Conservation (phyloP, 1,140 invertebrate species). For the Tachypleus tridentatus region DNA sequence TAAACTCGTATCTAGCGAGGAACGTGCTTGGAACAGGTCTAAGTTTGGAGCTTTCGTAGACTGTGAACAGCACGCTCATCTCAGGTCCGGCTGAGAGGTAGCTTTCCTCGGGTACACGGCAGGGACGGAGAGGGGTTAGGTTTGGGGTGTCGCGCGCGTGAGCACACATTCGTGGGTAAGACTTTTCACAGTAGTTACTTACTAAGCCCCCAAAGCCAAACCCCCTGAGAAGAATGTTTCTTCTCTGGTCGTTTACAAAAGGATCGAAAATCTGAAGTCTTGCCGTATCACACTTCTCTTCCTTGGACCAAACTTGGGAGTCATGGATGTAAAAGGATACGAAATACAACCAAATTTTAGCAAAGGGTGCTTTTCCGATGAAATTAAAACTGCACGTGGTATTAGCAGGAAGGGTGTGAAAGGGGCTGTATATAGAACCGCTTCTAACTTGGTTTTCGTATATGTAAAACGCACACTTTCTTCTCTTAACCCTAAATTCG, state of each 20-base stretch:
- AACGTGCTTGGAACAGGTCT: conserved; percentile 17
- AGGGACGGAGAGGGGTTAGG: conserved; percentile 17
- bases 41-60: conserved; percentile 7
- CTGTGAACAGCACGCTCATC: conserved; percentile 16
- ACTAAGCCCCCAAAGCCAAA: not conserved
- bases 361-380: conserved; percentile 51
- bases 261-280: conserved; percentile 17
- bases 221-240: too few species aligned
- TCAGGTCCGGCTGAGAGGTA: conserved; percentile 21
- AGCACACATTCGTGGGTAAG: conserved; percentile 18
- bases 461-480: too few species aligned
- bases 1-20: conserved; percentile 21
- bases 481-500: too few species aligned
- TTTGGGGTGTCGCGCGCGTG: conserved; percentile 17
- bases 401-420: conserved; percentile 66
- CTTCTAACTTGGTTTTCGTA: too few species aligned
- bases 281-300: conserved; percentile 19
- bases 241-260: not conserved
- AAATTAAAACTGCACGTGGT: conserved; percentile 76
- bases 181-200: conserved; percentile 17
- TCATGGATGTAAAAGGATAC: conserved; percentile 32
- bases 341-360: conserved; percentile 73
- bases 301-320: conserved; percentile 15
- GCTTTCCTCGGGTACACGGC: conserved; percentile 19
- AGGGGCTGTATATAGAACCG: conserved; percentile 37